These are phyloP conservation scores for Zosterops hypoxanthus DNA, from an alignment of 2,113 vertebrate genomes.

Conservation along the genomic window DNA sequence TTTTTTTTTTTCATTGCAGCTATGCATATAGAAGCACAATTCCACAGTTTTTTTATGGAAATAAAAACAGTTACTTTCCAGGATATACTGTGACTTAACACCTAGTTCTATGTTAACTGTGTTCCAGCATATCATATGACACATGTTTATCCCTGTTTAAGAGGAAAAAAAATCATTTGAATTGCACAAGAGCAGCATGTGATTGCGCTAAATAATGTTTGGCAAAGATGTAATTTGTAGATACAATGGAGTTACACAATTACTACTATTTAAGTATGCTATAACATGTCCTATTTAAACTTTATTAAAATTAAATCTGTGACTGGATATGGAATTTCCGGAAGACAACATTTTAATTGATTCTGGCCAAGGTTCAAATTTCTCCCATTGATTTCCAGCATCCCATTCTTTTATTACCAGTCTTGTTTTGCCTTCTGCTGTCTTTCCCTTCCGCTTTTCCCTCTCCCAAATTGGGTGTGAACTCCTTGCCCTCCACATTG, in stretches of 20 bases:
- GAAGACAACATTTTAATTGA: background rate
- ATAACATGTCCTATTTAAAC: background rate
- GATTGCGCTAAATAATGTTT: background rate
- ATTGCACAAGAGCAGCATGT: background rate
- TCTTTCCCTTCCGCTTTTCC: background rate
- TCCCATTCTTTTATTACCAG: background rate
- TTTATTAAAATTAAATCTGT: background rate
- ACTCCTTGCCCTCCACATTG: background rate
- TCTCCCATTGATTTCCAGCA: background rate
- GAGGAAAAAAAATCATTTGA: background rate
- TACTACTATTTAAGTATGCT: background rate
- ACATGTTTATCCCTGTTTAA: background rate
- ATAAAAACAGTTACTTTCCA: background rate
- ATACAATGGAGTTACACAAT: background rate
- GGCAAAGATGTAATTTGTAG: background rate
- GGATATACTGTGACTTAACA: background rate
- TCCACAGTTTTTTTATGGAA: background rate
- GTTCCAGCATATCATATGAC: background rate
- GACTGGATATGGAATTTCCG: background rate
- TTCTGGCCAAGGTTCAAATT: background rate
- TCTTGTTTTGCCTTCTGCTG: background rate
- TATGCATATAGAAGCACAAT: background rate
- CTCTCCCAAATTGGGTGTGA: background rate
- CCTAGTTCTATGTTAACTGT: background rate
- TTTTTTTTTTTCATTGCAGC: background rate